Percentiles rank a stretch among this genome's conserved stretches.
Conservation (phyloP, 2,888 invertebrate species). For the Nomada fabriciana region DNA sequence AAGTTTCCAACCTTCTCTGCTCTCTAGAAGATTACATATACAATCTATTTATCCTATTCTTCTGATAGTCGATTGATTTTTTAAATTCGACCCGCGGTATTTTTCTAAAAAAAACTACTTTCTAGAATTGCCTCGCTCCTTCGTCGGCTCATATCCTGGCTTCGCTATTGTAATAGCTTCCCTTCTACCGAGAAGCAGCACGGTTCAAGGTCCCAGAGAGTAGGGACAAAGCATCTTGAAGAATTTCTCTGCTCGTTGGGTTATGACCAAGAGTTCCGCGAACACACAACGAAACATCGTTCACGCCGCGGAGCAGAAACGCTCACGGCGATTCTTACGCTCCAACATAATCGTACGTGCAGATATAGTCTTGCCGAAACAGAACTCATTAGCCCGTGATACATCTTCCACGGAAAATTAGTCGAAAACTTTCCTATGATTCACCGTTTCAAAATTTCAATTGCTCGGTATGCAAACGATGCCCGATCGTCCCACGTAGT, state of each 20-base stretch:
- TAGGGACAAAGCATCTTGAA: conserved; percentile 14
- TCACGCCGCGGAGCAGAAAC: not conserved
- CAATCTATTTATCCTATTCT: not conserved
- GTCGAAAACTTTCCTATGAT: not conserved
- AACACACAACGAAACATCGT: conserved; percentile 19
- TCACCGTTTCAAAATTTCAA: no score
- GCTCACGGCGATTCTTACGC: not conserved
- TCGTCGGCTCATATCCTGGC: no score
- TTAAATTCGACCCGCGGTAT: no score
- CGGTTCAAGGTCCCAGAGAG: conserved; percentile 38
- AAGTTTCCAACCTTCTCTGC: not conserved
- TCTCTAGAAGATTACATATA: not conserved
- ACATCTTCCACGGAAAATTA: not conserved
- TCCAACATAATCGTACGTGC: not conserved
- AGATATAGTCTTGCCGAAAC: not conserved
- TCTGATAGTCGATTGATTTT: no score
- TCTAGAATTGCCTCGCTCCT: not conserved
- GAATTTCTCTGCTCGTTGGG: conserved; percentile 26
- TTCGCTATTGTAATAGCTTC: no score
- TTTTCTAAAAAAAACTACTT: not conserved
- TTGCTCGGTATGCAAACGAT: no score
- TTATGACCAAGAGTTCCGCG: conserved; percentile 24
- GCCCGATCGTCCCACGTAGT: no score
- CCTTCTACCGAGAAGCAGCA: conserved; percentile 35
- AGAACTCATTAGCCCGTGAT: not conserved